Evolutionary conservation across 2,113 vertebrate genomes (phyloP), one percentile per base, ranked within the genome.

Genomic region (Mohoua ochrocephala): DNA sequence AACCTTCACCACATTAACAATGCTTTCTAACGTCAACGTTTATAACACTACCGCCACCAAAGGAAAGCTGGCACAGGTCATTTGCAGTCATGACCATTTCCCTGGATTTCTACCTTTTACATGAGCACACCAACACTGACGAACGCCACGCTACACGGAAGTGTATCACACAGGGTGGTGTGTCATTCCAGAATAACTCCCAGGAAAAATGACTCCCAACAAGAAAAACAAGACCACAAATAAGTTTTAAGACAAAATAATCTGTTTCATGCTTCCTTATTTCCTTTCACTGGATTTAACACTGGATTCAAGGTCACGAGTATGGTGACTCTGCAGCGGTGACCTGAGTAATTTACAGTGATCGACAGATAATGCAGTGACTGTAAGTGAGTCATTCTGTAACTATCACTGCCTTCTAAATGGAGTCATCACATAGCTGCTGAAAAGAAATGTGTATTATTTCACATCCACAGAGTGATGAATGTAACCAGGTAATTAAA

Each of bases 251-350:
- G 45, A 81, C 30, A 12, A 81, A 86, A 77, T 54, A 76, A 96
- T 95, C 73, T 63, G 59, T 95, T 97, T 95, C 84, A 85, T 75
- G 80, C 39, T 94, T 94, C 75, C 85, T 96, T 86, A 94, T 84
- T 96, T 95, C 70, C 69, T 89, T 94, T 81, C 47, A 89, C 44
- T 81, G 26, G 28, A 23, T 61, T 86, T 83, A 92, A 91, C 71
- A 59, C 78, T 24, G 41, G 74, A 80, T 74, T 54, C 57, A 93
- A 93, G 84, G 91, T 97, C 95, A 94, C 33, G n/a, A 97, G 74
- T 20, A 53, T 22, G 96, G 27, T 15, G 33, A 84, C 76, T 89
- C 84, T 75, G 44, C 49, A 87, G 76, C 92, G 45, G 44, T 73
- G 70, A 92, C 74, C 90, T 57, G 39, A 79, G 70, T 83, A 94